Percentiles rank a stretch among this genome's conserved stretches.
Evolutionary conservation across 2,888 invertebrate genomes (phyloP).

Genomic region (Hofmannophila pseudospretella): DNA sequence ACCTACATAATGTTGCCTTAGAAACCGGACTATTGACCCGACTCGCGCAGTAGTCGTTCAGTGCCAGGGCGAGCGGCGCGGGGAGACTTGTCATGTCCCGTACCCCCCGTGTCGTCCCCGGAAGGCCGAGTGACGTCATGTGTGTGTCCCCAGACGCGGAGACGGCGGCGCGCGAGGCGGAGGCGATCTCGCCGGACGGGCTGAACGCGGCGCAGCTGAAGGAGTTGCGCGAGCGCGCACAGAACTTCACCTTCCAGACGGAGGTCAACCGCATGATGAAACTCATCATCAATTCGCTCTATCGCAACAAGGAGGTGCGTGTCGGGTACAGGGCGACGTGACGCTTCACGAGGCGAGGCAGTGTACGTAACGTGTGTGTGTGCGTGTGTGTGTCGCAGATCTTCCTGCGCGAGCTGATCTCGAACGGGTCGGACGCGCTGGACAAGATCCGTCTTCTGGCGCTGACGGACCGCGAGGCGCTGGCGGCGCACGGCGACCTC

Average conservation of each 20-base stretch:
- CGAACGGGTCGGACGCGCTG: slow-evolving; percentile 98
- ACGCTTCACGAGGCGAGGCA: slow-evolving; percentile 1
- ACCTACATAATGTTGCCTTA: no score
- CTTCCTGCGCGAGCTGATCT: slow-evolving; percentile 97
- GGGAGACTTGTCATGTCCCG: not conserved
- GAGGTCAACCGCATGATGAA: slow-evolving; percentile 99
- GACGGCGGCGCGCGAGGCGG: slow-evolving; percentile 93
- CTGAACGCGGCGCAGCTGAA: slow-evolving; percentile 96
- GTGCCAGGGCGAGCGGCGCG: not conserved
- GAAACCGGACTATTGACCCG: no score
- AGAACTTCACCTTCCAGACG: slow-evolving; percentile 95
- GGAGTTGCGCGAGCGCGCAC: slow-evolving; percentile 92
- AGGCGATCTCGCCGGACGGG: slow-evolving; percentile 96
- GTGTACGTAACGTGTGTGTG: not conserved
- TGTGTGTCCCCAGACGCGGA: slow-evolving; percentile 87
- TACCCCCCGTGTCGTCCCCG: not conserved
- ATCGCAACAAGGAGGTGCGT: slow-evolving; percentile 96
- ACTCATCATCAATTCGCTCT: slow-evolving; percentile 98
- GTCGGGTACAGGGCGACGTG: not conserved
- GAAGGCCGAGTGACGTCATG: not conserved
- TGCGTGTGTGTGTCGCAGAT: slow-evolving; percentile 80
- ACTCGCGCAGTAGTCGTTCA: no score
- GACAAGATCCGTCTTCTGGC: slow-evolving; percentile 98
- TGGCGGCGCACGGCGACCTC: slow-evolving; percentile 89
- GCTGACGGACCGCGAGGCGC: slow-evolving; percentile 88